phyloP scores from a whole-genome alignment of 2,797 vertebrate genomes.

The Petrocephalus schoutedeni region DNA sequence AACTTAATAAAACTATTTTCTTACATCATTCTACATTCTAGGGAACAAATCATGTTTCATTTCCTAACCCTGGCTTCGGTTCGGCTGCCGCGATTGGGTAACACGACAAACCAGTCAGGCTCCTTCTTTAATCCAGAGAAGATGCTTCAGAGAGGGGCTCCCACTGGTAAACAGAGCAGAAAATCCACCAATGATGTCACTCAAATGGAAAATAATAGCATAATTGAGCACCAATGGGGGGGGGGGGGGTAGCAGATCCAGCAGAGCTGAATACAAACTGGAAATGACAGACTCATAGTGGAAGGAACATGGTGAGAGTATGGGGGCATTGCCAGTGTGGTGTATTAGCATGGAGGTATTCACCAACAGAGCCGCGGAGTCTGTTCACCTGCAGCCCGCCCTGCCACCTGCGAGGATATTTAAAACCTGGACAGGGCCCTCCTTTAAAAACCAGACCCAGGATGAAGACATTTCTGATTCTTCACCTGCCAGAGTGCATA shows the following conservation, averaged over 20 bases:
- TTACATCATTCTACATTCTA: neutral
- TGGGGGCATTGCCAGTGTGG: neutral
- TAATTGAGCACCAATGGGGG: neutral
- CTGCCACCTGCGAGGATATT: neutral
- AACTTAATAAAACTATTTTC: neutral
- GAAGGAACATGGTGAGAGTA: neutral
- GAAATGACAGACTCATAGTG: neutral
- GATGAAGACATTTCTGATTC: neutral
- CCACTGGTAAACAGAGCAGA: neutral
- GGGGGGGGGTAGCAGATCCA: too few species aligned
- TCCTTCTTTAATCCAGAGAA: neutral
- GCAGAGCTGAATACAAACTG: neutral
- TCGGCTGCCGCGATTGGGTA: neutral
- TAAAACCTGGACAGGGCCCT: neutral
- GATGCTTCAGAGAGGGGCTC: neutral
- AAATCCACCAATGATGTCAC: neutral
- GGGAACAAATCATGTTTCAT: neutral
- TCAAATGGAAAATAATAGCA: neutral
- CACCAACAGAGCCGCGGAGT: neutral
- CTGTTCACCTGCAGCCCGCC: neutral
- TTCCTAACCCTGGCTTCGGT: neutral
- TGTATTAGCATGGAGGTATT: neutral
- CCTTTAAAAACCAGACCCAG: neutral
- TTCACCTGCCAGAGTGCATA: neutral
- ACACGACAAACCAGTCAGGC: neutral